Evolutionary conservation across 2,888 invertebrate genomes (phyloP), one percentile per base, ranked within the genome.

Genomic region (Campoletis raptor): DNA sequence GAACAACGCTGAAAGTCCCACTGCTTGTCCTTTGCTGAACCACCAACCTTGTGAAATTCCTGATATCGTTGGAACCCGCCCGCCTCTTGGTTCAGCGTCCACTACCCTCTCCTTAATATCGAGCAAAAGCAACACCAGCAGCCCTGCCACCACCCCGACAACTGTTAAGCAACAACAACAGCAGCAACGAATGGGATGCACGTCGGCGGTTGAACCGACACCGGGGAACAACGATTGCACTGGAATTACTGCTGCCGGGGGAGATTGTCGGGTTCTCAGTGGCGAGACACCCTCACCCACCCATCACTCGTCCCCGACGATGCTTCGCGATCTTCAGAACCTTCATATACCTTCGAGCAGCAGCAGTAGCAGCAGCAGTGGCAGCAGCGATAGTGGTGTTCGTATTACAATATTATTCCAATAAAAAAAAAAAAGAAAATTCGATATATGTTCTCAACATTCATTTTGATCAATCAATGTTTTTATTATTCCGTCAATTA

Each of bases 311-410:
- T 91, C 92, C 9, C 90, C 93, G 5, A 91, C 91, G 37, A 89
- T 90, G 73, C 88, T 94, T 91, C 80, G 86, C 37, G 89, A 94
- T 94, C 90, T 93, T 92, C 89, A 94, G 92, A 90, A 89, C 15
- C 67, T 67, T 3, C 37, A 67, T 40, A 67, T 67, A n/a, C 67
- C 67, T 10, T 94, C 94, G 45, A 94, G 94, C 73, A 91, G 92
- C 57, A 94, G 94, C 81, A 95, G 95, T 85, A 95, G 95, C 86
- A 95, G 95, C 82, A 93, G 92, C 88, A 94, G 94, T 85, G 95
- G 95, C 87, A 95, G 95, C 87, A 95, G 95, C 82, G 94, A 94
- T 66, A 93, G 92, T 88, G 94, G 94, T 64, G 94, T 94, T 66
- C 36, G 12, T 52, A 52, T 30, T 18, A 48, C 42, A 7, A 45